phyloP scores from a whole-genome alignment of 2,113 vertebrate genomes.

The Scolopax mira region DNA sequence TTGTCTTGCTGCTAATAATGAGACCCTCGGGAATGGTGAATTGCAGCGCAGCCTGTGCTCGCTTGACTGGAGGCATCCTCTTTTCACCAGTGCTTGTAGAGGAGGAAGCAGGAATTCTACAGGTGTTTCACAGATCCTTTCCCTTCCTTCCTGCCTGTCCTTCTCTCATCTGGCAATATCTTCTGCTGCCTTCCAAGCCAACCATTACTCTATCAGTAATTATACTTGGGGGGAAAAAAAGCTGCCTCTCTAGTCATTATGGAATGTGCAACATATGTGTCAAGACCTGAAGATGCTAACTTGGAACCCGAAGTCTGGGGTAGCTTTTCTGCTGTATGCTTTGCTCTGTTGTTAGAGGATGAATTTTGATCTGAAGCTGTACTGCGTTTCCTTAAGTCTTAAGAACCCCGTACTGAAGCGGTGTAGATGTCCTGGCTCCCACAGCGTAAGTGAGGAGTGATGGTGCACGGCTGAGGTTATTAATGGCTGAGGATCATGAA shows the following conservation, averaged over 20 bases:
- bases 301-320: background rate
- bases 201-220: background rate
- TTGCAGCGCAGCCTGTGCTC: background rate
- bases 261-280: background rate
- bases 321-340: background rate
- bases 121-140: background rate
- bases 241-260: fast-evolving
- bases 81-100: background rate
- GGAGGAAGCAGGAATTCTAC: background rate
- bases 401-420: background rate
- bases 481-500: background rate
- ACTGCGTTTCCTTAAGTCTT: background rate
- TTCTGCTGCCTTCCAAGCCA: background rate
- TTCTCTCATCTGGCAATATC: background rate
- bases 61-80: background rate
- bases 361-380: background rate
- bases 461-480: background rate
- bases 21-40: background rate
- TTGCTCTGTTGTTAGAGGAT: background rate
- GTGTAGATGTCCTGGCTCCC: background rate
- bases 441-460: background rate
- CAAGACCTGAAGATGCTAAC: background rate
- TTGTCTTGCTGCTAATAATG: background rate
- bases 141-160: background rate
- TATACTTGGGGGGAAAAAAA: background rate